Evolutionary conservation across 2,797 vertebrate genomes (phyloP), one percentile per base, ranked within the genome.

Genomic region (Pantherophis alleghaniensis): DNA sequence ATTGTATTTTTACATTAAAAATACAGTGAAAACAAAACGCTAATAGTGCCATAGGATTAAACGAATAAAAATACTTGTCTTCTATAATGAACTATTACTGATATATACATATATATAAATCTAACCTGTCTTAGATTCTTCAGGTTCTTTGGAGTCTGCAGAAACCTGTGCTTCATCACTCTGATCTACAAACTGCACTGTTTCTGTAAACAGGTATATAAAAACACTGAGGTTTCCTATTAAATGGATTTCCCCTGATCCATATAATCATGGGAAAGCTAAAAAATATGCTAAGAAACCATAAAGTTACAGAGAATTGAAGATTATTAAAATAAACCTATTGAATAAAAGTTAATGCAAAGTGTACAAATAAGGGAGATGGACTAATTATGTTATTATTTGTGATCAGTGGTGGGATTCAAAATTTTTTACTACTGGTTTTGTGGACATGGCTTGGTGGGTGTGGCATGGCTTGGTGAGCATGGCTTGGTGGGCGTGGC

Each of bases 71-170:
- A 22, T 79, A 79, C 37, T 79, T 42, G 20, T 47, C 20, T 47
- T 20, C 20, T 47, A 24, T 79, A 42, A 79, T 47, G 37, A 83
- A 83, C 1, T 10, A 5, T 28, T 89, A 88, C 51, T 10, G 28
- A 24, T 86, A 7, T 69, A 61, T 7, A 86, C 59, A 61, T 18
- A 16, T 37, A 74, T 37, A 74, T 37, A 91, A 93, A 16, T 22
- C 91, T 95, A 93, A 97, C 90, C 92, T 92, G 91, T 47, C 26
- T 96, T 93, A 56, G 0, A 47, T 53, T 97, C 95, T 79, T 28
- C 1, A 5, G 16, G n/a, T 26, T 93, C 92, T 86, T 91, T 96
- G 74, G 3, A 18, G 26, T 90, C 88, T 42, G 83, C 87, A 28
- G 92, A 90, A 26, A 0, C 89, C 56, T 93, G n/a, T 57, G n/a